Evolutionary conservation across 2,888 invertebrate genomes (phyloP).

Genomic region (Hypena proboscidalis): DNA sequence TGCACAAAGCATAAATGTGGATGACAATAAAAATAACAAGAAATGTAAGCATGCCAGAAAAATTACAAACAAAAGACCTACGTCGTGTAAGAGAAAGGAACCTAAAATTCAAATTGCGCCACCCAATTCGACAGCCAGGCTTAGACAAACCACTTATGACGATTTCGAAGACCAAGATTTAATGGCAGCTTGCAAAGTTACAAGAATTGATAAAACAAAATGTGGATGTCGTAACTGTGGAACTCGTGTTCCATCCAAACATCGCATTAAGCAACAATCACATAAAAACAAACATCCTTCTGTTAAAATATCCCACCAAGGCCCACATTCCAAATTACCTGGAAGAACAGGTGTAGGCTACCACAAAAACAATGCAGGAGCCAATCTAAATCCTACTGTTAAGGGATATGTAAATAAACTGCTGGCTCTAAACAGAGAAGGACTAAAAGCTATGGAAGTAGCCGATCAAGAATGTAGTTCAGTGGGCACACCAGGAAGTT

Average conservation of each 20-base stretch:
- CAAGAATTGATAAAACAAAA: slow-evolving; percentile 21
- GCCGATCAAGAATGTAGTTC: slow-evolving; percentile 77
- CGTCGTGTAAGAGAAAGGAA: slow-evolving; percentile 24
- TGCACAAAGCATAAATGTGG: slow-evolving; percentile 32
- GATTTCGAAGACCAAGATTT: slow-evolving; percentile 15
- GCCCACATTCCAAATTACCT: too few species aligned
- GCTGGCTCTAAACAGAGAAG: slow-evolving; percentile 67
- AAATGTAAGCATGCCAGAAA: slow-evolving; percentile 45
- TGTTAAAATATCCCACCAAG: slow-evolving; percentile 5
- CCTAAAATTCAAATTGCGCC: slow-evolving; percentile 44
- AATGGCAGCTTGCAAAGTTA: slow-evolving; percentile 13
- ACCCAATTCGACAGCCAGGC: slow-evolving; percentile 58
- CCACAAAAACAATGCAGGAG: slow-evolving; percentile 29
- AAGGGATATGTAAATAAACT: slow-evolving; percentile 73
- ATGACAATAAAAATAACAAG: slow-evolving; percentile 19
- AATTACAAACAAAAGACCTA: slow-evolving; percentile 17
- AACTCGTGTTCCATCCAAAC: slow-evolving; percentile 12
- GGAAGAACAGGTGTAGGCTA: slow-evolving; percentile 6
- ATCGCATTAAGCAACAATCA: slow-evolving; percentile 23
- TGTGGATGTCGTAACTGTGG: slow-evolving; percentile 42
- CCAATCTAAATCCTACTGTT: slow-evolving; percentile 62
- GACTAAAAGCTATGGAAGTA: slow-evolving; percentile 71
- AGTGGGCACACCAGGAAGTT: slow-evolving; percentile 77
- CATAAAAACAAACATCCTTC: slow-evolving; percentile 39
- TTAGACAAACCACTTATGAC: slow-evolving; percentile 17